These are phyloP conservation scores for Azorinus chamasolen DNA, from an alignment of 2,888 invertebrate genomes.

Conservation along the genomic window DNA sequence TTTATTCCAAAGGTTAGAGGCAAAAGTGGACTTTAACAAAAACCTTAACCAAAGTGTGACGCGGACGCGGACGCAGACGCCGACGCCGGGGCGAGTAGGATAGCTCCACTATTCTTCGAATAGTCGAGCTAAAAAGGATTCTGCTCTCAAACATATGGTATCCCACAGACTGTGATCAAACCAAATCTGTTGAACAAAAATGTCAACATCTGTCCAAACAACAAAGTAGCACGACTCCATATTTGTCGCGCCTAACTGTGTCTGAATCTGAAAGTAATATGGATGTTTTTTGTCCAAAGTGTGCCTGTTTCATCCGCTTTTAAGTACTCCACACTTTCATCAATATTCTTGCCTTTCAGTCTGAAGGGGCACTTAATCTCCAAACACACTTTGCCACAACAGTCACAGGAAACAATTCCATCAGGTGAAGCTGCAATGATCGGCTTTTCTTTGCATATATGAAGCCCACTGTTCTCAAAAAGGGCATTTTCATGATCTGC, in stretches of 20 bases:
- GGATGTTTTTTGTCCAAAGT: slow-evolving; percentile 5
- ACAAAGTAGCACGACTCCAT: slow-evolving; percentile 9
- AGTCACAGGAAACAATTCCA: slow-evolving; percentile 51
- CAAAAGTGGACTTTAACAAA: too few species aligned
- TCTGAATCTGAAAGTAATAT: slow-evolving; percentile 13
- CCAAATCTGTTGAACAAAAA: slow-evolving; percentile 3
- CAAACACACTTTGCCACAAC: slow-evolving; percentile 33
- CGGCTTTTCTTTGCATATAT: slow-evolving; percentile 30
- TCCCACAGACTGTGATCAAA: not conserved
- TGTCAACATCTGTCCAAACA: slow-evolving; percentile 4
- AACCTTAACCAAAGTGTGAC: too few species aligned
- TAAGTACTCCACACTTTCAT: not conserved
- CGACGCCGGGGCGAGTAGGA: too few species aligned
- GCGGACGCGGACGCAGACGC: too few species aligned
- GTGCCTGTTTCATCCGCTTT: too few species aligned
- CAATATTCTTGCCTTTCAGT: not conserved
- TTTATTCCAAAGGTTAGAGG: too few species aligned
- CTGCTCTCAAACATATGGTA: not conserved
- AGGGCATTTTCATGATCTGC: slow-evolving; percentile 26
- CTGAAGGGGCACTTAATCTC: slow-evolving; percentile 53
- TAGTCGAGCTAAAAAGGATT: too few species aligned
- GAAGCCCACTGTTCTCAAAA: slow-evolving; percentile 39
- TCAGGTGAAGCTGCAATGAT: slow-evolving; percentile 62
- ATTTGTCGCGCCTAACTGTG: slow-evolving; percentile 10
- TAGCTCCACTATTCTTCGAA: too few species aligned